Evolutionary conservation across 2,888 invertebrate species (phyloP), one percentile per base, ranked within the genome.

Genomic region (Eubasilissa splendida): DNA sequence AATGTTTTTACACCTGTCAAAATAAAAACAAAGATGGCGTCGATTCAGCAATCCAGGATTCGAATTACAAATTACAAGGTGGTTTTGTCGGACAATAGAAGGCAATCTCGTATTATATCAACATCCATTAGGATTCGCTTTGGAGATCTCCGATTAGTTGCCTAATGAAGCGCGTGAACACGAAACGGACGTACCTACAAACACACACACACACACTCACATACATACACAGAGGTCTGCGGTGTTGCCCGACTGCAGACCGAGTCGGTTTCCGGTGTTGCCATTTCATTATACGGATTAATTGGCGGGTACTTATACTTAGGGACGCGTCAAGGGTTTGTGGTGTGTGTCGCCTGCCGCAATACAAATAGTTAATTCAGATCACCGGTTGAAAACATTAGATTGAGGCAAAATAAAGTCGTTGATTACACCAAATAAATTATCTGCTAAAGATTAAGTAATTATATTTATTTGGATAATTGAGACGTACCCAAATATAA

Each of bases 121-220:
- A 63, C 42, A 52, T 9, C 54, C 71, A 56, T 56, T 42, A 52
- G 56, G 71, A 22, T 11, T 42, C 71, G 79, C 65, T 76, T 80
- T 76, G 50, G 60, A 59, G 22, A 65, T 77, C 65, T 63, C 53
- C 80, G 80, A 80, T 80, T 80, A 80, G 74, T n/a, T 59, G 65
- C 50, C 71, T 77, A 80, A 80, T 77, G 80, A 80, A 66, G 80
- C 77, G 80, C 65, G 33, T 59, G 78, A 58, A 33, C 70, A 56
- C 68, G 22, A 22, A 12, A 42, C 74, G 22, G 59, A 31, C 74
- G 58, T 59, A 42, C 42, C 3, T 42, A 71, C 53, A 56, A 31
- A 31, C n/a, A 22, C 54, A 7, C 53, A 22, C 53, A 10, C 54
- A 52, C 53, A 70, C 4, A 50, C 7, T 12, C 10, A 50, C 53